Conservation (phyloP, 2,888 invertebrate genomes). For the Cinara cedri region DNA sequence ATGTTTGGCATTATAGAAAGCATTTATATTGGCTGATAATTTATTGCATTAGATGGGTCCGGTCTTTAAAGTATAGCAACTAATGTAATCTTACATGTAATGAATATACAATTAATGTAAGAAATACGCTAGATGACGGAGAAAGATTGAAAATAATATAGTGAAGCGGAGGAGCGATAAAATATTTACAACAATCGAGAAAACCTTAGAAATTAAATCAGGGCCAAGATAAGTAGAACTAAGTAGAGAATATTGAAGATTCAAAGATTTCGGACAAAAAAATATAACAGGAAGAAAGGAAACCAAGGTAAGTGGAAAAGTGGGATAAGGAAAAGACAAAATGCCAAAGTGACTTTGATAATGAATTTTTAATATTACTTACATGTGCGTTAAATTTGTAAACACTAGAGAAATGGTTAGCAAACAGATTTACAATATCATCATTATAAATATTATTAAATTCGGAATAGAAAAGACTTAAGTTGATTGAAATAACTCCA, state of each 20-base stretch:
- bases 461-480: slow-evolving; percentile 4
- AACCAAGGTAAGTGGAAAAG: neutral
- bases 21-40: neutral
- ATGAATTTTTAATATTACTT: neutral
- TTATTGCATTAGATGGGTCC: neutral
- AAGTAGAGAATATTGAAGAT: neutral
- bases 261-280: neutral
- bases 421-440: neutral
- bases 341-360: neutral
- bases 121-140: too few species aligned
- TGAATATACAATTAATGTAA: neutral
- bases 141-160: too few species aligned
- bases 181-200: too few species aligned
- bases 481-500: slow-evolving; percentile 8
- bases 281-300: neutral
- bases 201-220: slow-evolving; percentile 2
- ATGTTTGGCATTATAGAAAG: slow-evolving; percentile 1
- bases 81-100: neutral
- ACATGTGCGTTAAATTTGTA: neutral
- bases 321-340: neutral
- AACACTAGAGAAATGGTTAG: neutral
- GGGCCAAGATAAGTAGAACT: neutral
- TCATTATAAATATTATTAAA: slow-evolving; percentile 1
- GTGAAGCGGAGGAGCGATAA: neutral
- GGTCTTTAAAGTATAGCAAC: slow-evolving; percentile 2